Base-by-base conservation (phyloP, 2,888 invertebrate species). In the Conchocele bisecta region DNA sequence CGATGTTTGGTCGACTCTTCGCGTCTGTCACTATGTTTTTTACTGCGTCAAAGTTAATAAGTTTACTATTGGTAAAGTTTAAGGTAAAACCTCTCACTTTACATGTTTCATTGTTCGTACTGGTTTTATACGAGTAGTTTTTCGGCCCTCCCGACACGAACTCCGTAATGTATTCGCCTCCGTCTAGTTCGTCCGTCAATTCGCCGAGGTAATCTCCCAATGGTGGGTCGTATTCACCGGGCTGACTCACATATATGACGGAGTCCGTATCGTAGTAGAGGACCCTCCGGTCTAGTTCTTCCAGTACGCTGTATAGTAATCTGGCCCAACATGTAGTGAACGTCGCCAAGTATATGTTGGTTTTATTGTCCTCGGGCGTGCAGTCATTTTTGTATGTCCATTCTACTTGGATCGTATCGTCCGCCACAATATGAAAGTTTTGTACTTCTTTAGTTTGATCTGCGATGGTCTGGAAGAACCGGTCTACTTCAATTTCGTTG, bases 91-190 rank as follows among this genome's bases (percentile, higher is more conserved):
- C 87, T 51, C 83, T 75, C 0, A 85, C 83, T 73, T 71, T 86
- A 42, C 70, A 70, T n/a, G 58, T 64, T 60, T 70, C 65, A 11
- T 54, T 70, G 17, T 39, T 39, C 22, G 57, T 42, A 80, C 77
- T n/a, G 17, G 51, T 51, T 66, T 72, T 76, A 57, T 83, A 89
- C 0, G 79, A 83, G 64, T 90, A 89, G 61, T 86, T 88, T 71
- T 90, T 90, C 3, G 89, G 87, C 0, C 89, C 91, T 0, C 83
- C 86, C 35, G 83, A 81, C 11, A 88, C 84, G 73, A 89, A 65
- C 57, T 65, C 65, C 50, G 50, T 41, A 31, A 65, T 57, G 41
- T 65, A 31, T 15, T 65, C 56, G 89, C 65, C 87, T 3, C 3
- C 15, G 81, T 28, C 39, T 1, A 91, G 39, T 64, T 90, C 90